These are phyloP conservation scores for Pogonomyrmex barbatus DNA, from an alignment of 1,140 invertebrate species.

Conservation along the genomic window DNA sequence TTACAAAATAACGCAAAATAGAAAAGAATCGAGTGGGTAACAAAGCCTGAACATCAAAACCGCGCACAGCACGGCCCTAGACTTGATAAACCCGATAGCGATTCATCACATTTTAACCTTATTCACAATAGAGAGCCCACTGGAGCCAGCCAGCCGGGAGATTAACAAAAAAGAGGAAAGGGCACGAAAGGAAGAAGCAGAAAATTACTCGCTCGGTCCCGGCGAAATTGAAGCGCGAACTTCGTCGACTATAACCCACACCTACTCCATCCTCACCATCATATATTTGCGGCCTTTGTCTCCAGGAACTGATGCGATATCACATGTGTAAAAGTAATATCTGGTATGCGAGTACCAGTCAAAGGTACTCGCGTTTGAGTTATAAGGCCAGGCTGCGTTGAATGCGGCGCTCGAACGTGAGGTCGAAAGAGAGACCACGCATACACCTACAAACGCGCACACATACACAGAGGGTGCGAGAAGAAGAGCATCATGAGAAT, in stretches of 20 bases:
- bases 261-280: conserved; percentile 22
- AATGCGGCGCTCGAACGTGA: conserved; percentile 26
- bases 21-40: conserved; percentile 16
- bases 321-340: conserved; percentile 75
- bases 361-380: conserved; percentile 73
- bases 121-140: conserved; percentile 38
- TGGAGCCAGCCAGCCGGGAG: background rate
- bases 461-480: background rate
- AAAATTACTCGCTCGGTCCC: conserved; percentile 65
- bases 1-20: conserved; percentile 23
- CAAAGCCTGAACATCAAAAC: conserved; percentile 36
- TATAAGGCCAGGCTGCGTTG: conserved; percentile 59
- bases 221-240: conserved; percentile 65
- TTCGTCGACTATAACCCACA: conserved; percentile 41
- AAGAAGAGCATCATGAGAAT: conserved; percentile 49
- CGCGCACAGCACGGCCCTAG: background rate
- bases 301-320: conserved; percentile 72
- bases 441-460: background rate
- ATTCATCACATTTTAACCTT: conserved; percentile 51
- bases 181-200: conserved; percentile 20
- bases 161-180: conserved; percentile 47
- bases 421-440: conserved; percentile 6
- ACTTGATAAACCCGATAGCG: conserved; percentile 30
- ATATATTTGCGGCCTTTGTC: conserved; percentile 69
- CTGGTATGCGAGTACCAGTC: conserved; percentile 66